phyloP scores from a whole-genome alignment of 1,140 invertebrate species.

The Drosophila santomea region DNA sequence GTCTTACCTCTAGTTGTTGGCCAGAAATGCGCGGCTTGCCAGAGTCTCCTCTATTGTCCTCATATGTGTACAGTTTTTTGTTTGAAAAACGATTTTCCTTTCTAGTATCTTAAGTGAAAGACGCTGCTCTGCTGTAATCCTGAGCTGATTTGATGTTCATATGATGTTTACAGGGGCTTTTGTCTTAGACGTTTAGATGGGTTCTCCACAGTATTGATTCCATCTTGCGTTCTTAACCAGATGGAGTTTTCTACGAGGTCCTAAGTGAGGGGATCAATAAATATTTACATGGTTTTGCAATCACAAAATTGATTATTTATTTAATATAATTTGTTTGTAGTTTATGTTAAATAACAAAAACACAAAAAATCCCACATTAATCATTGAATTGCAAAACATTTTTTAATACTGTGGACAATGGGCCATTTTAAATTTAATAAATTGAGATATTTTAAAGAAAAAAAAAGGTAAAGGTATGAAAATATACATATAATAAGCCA shows the following conservation, averaged over 20 bases:
- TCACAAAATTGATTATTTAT: neutral
- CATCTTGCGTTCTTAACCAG: slow-evolving; percentile 7
- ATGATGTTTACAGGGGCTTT: slow-evolving; percentile 39
- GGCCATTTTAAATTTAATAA: too few species aligned
- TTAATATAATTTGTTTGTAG: neutral
- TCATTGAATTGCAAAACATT: too few species aligned
- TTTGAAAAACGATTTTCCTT: slow-evolving; percentile 34
- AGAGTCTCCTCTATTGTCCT: slow-evolving; percentile 35
- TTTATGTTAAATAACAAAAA: neutral
- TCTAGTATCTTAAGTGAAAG: slow-evolving; percentile 17
- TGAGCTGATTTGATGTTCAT: slow-evolving; percentile 51
- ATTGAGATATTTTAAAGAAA: too few species aligned
- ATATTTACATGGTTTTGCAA: slow-evolving; percentile 1
- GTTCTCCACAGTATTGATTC: slow-evolving; percentile 25
- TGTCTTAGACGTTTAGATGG: slow-evolving; percentile 35
- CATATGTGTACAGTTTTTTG: slow-evolving; percentile 46
- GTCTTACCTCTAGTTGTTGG: slow-evolving; percentile 52
- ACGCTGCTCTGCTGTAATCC: slow-evolving; percentile 38
- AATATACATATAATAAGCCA: too few species aligned
- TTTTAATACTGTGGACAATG: too few species aligned
- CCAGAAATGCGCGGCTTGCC: slow-evolving; percentile 52
- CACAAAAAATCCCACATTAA: too few species aligned
- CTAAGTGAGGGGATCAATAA: slow-evolving; percentile 25
- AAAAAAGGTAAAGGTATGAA: too few species aligned
- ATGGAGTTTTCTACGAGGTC: neutral